Evolutionary conservation across 1,140 invertebrate genomes (phyloP), one percentile per base, ranked within the genome.

Genomic region (Armadillidium nasatum): DNA sequence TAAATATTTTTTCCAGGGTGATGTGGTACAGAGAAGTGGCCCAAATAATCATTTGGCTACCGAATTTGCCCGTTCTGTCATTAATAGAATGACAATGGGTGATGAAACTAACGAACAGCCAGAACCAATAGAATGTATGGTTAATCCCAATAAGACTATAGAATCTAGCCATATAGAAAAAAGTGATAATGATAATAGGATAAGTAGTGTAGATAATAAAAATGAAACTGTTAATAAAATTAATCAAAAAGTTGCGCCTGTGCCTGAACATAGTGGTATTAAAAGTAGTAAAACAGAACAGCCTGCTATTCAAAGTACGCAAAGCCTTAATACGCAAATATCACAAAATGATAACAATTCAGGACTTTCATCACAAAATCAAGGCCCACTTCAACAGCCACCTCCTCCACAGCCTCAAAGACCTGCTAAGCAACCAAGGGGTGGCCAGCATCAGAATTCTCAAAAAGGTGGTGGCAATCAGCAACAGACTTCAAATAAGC

Each of bases 201-300:
- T 60, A 60, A 60, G 50, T 60, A 60, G 50, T 60, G 50, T 60
- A 60, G 50, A 60, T 60, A 60, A 19, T 60, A 60, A 60, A 60
- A 60, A 60, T 60, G 50, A 60, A 60, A 13, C 50, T 60, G 50
- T 60, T 60, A 60, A 60, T 60, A 19, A 60, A 60, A 60, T 60
- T 60, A 60, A 15, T 60, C 50, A 60, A 60, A 60, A 19, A 15
- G 19, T 19, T 19, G 19, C 11, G 19, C 11, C 11, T 60, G 50
- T 60, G 50, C 50, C 50, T 60, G 50, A 60, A 60, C 50, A 60
- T 60, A 60, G 19, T 60, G 19, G 2, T 60, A 19, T 60, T 15
- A 33, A 33, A 33, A 33, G 33, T 33, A 60, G 50, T 19, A 60
- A 60, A 19, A 13, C 50, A 15, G 50, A 60, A 15, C 11, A 60